Percentiles rank a stretch among this genome's conserved stretches.
Evolutionary conservation across 2,113 vertebrate genomes (phyloP).

Genomic region (Reinhardtius hippoglossoides): DNA sequence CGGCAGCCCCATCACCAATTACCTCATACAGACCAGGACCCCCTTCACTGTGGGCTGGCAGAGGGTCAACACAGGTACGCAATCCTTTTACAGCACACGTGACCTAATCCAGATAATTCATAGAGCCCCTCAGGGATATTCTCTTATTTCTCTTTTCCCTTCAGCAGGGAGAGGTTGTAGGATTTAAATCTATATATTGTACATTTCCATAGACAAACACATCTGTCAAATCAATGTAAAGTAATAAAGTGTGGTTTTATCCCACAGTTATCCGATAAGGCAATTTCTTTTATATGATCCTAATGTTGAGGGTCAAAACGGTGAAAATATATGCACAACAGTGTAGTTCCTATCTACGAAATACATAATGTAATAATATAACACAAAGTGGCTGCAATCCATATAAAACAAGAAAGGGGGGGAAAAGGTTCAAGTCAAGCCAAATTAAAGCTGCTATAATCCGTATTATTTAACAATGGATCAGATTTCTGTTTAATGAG

Average conservation of each 20-base stretch:
- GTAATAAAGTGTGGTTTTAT: neutral
- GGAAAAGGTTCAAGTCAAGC: neutral
- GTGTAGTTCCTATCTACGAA: neutral
- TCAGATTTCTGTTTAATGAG: neutral
- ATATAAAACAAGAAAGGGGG: neutral
- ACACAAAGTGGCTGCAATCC: neutral
- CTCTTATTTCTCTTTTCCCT: slow-evolving; percentile 1
- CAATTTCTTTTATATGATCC: neutral
- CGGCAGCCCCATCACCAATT: slow-evolving; percentile 89
- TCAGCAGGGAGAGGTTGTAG: slow-evolving; percentile 15
- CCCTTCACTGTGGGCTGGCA: slow-evolving; percentile 96
- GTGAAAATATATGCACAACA: neutral
- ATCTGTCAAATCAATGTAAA: too few relatives aligned
- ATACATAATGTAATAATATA: neutral
- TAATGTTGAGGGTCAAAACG: too few relatives aligned
- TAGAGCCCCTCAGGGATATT: slow-evolving; percentile 32
- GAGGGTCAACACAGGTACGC: slow-evolving; percentile 89
- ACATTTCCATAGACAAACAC: neutral
- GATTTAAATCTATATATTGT: neutral
- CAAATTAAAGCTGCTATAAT: slow-evolving; percentile 1
- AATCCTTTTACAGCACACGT: slow-evolving; percentile 21
- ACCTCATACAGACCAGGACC: slow-evolving; percentile 89
- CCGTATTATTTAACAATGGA: neutral
- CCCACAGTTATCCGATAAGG: neutral
- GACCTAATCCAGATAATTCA: slow-evolving; percentile 39